Base-by-base conservation (phyloP, 2,113 vertebrate species). In the Elgaria multicarinata region DNA sequence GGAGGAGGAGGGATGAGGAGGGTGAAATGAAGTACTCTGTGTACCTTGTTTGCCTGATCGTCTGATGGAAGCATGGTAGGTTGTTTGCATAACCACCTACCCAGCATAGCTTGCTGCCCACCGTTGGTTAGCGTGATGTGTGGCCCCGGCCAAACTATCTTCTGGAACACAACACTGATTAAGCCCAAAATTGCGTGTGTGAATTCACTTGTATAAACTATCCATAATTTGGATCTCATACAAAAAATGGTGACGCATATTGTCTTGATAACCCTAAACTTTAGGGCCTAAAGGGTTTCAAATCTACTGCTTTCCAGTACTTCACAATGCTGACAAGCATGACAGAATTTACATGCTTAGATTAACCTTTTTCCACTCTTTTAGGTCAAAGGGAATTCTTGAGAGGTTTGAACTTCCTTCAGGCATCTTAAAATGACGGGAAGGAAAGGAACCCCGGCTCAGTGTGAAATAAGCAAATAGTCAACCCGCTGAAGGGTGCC, bases 301-400 rank as follows among this genome's bases (percentile, higher is more conserved):
- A n/a, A 92, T 6, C 0, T 80, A 22, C 26, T 58, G 9, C 33
- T 92, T 85, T 55, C 46, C 0, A 64, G 50, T 9, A 81, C 44
- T 71, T 90, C 74, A 20, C 44, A 87, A 69, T 33, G 20, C 82
- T 81, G 22, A 36, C 72, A 84, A 78, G 0, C 66, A 39, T 46
- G 89, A 64, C 77, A 44, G 79, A 50, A 77, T 39, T 78, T 5
- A n/a, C 5, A 87, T 62, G 66, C 84, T 90, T 85, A 88, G 92
- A 62, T 12, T 28, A 86, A 10, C 33, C 9, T 72, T 20, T 82
- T 67, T 28, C n/a, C 13, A 79, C 58, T 16, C 36, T 90, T 71
- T 93, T 83, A 79, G 69, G 66, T 28, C 66, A 85, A 83, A 80
- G 87, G 67, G 82, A 2, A 91, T 13, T 28, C 1, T 33, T n/a